Evolutionary conservation across 2,113 vertebrate species (phyloP), one percentile per base, ranked within the genome.

Genomic region (Notarius quadriscutis): DNA sequence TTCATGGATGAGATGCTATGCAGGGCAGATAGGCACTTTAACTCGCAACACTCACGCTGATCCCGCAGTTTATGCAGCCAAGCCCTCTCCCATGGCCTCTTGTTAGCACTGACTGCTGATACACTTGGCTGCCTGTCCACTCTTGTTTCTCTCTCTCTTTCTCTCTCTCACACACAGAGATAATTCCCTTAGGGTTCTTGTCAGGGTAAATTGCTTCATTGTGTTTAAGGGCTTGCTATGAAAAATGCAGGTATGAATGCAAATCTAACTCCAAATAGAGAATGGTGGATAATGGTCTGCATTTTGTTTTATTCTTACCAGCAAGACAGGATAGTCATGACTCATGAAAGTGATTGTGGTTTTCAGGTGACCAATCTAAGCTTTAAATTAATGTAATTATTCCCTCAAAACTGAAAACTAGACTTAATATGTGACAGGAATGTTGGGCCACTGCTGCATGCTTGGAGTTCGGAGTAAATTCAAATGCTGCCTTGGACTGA

Each of bases 101-200:
- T 84, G 86, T 84, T 87, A 84, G 71, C 51, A 53, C 50, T 65
- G 60, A 60, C 72, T 84, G 27, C 81, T 57, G 69, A 63, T 81
- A 69, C 57, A 62, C 86, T 69, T 67, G 27, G 27, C 27, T 84
- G 72, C 51, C 72, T 87, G 74, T 84, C 60, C 50, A 83, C n/a
- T 20, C 20, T 58, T 30, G 9, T 63, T 27, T 27, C 18, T 30
- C 86, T 55, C 78, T 75, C 14, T 53, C 50, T n/a, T 10, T 84
- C 62, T 53, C 25, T 80, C 12, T 17, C 75, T 5, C 20, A 72
- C 65, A 50, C 67, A 67, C 27, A 41, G 1, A 67, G 6, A 72
- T 50, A 69, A 58, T 53, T 83, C 71, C 62, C 34, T 83, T 30
- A 83, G 71, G 50, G 27, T 58, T 83, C 5, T n/a, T 81, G 55